These are phyloP conservation scores for Enteromius paludinosus DNA, from an alignment of 2,797 vertebrate species.

Conservation along the genomic window DNA sequence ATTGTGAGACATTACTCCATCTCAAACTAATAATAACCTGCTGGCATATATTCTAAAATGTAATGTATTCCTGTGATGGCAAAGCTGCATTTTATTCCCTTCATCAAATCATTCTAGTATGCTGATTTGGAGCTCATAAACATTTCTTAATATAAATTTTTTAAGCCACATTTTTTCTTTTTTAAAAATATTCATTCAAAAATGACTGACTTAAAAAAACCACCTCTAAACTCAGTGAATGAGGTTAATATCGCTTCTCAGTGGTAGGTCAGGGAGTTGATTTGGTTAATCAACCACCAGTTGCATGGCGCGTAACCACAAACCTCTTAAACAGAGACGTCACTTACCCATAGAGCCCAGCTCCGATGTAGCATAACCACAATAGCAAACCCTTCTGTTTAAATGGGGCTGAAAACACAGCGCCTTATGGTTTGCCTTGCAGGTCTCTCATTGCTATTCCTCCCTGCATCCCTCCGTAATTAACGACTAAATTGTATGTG, in stretches of 20 bases:
- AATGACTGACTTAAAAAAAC: neutral
- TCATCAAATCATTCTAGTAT: neutral
- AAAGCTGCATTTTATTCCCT: neutral
- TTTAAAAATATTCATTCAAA: neutral
- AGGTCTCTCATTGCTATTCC: conserved; percentile 47
- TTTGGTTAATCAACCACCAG: conserved; percentile 41
- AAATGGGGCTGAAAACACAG: conserved; percentile 27
- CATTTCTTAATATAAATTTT: neutral
- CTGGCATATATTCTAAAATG: neutral
- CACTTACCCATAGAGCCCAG: conserved; percentile 22
- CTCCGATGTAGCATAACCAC: conserved; percentile 47
- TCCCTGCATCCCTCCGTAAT: conserved; percentile 36
- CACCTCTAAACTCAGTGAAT: neutral
- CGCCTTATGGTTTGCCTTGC: neutral
- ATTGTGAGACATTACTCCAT: neutral
- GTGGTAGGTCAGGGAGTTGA: conserved; percentile 18
- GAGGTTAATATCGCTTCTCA: neutral
- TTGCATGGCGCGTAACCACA: conserved; percentile 24
- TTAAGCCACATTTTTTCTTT: neutral
- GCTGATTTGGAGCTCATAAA: neutral
- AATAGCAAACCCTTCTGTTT: conserved; percentile 33
- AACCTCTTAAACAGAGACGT: conserved; percentile 21
- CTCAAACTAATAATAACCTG: neutral
- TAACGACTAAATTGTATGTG: conserved; percentile 47
- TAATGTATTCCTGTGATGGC: neutral